phyloP scores from a whole-genome alignment of 2,888 invertebrate genomes.

The Andrena hattorfiana region DNA sequence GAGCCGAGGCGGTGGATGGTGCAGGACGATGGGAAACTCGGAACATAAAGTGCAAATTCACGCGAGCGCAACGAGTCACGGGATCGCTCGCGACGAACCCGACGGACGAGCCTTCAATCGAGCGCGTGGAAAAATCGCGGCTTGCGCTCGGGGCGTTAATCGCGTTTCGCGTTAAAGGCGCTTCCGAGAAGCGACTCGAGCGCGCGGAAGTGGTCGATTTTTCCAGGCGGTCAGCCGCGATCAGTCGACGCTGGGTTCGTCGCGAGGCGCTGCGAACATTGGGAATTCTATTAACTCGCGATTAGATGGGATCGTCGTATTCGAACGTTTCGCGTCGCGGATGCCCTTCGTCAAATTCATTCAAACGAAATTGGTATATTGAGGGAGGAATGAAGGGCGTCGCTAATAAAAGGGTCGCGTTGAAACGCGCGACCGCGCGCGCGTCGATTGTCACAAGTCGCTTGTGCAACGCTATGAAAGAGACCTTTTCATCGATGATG shows the following conservation, averaged over 20 bases:
- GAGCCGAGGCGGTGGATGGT: not conserved
- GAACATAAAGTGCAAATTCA: constrained; percentile 34
- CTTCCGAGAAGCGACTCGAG: constrained; percentile 1
- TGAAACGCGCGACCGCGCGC: constrained; percentile 15
- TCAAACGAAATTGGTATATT: not conserved
- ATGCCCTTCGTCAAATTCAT: not conserved
- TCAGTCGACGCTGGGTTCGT: constrained; percentile 7
- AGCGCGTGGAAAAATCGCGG: constrained; percentile 38
- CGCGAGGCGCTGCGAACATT: constrained; percentile 12
- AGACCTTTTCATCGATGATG: constrained; percentile 41
- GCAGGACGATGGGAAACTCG: constrained; percentile 72
- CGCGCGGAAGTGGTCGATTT: constrained; percentile 7
- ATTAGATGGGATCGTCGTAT: not conserved
- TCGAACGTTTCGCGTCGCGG: not conserved
- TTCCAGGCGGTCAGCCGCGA: constrained; percentile 8
- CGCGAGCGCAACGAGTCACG: constrained; percentile 8
- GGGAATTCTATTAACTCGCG: not conserved
- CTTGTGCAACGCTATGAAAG: constrained; percentile 44
- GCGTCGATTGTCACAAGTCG: constrained; percentile 29
- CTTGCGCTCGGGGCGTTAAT: constrained; percentile 12
- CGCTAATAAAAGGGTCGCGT: not conserved
- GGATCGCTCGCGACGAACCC: constrained; percentile 35
- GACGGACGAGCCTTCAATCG: constrained; percentile 6
- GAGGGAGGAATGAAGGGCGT: not conserved
- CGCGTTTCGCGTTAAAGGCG: constrained; percentile 16